Base-by-base conservation (phyloP, 2,797 vertebrate species). In the Alfaro cultratus region DNA sequence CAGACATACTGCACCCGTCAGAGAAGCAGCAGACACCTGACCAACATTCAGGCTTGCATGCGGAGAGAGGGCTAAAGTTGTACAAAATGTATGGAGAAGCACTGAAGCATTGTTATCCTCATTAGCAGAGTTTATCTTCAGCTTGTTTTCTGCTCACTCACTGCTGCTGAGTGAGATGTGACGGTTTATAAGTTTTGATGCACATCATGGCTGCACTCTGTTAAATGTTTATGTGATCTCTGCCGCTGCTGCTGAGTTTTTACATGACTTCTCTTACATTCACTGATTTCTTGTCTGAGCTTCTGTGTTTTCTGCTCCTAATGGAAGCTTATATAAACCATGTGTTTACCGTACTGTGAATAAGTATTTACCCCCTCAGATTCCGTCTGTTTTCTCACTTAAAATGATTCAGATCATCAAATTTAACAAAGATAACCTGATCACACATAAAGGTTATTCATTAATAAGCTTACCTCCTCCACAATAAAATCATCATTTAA, bases 1-100 rank as follows among this genome's bases (percentile, higher is more conserved):
- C 86, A 87, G 85, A 86, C 89, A 49, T 0, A 62, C 74, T 80
- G 80, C 82, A 60, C 16, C 88, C 85, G 84, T 86, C 89, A 89
- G 83, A 86, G 89, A 85, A 89, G 88, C 88, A 86, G 86, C 88
- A 86, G 85, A 89, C 87, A 93, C 90, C 86, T 92, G 85, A 82
- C 91, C 79, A 82, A 84, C 85, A 87, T 55, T 18, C 77, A 36
- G 70, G 67, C 82, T 81, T 86, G 85, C 88, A 83, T 87, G 87
- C 80, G 83, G 89, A 21, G 77, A 85, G 87, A 82, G 29, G 87
- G 91, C 82, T 85, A 60, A 57, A 79, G 41, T n/a, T 71, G 86
- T 85, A 72, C 80, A 73, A 74, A 23, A 81, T 62, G n/a, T 21
- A 47, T 64, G 55, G 78, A 67, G 77, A 86, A 87, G 88, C 78